phyloP scores from a whole-genome alignment of 92 coral and sea anemone species.

The Meandrina meandrites region DNA sequence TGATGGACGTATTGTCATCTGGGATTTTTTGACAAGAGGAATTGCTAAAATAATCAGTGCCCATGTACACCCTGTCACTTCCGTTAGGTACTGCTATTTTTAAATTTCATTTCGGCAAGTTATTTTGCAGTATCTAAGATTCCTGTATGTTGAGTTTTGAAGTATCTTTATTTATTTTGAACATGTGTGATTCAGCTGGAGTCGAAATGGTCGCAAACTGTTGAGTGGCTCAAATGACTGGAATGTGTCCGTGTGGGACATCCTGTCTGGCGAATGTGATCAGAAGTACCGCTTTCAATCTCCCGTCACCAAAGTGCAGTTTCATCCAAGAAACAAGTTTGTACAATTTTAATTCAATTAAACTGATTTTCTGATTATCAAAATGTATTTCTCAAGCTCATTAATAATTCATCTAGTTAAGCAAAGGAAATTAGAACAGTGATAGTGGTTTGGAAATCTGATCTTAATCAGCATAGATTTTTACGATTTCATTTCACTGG shows the following conservation, averaged over 20 bases:
- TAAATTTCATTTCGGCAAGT: not conserved
- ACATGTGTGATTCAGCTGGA: conserved; percentile 73
- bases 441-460: too few species aligned
- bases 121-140: not conserved
- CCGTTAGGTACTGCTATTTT: conserved; percentile 72
- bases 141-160: too few species aligned
- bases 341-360: conserved; percentile 17
- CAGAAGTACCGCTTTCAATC: conserved; percentile 98
- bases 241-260: conserved; percentile 99
- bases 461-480: too few species aligned
- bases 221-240: conserved; percentile 97
- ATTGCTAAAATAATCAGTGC: conserved; percentile 98
- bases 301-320: conserved; percentile 94
- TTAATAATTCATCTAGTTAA: too few species aligned
- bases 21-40: conserved; percentile 98
- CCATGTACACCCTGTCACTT: conserved; percentile 96
- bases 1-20: conserved; percentile 97
- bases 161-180: not conserved
- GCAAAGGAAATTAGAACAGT: too few species aligned
- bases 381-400: too few species aligned
- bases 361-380: too few species aligned
- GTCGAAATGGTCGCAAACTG: conserved; percentile 96
- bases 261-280: conserved; percentile 92
- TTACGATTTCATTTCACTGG: too few species aligned
- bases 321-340: conserved; percentile 99